phyloP scores from a whole-genome alignment of 1,140 invertebrate genomes.

The Cepaea nemoralis region DNA sequence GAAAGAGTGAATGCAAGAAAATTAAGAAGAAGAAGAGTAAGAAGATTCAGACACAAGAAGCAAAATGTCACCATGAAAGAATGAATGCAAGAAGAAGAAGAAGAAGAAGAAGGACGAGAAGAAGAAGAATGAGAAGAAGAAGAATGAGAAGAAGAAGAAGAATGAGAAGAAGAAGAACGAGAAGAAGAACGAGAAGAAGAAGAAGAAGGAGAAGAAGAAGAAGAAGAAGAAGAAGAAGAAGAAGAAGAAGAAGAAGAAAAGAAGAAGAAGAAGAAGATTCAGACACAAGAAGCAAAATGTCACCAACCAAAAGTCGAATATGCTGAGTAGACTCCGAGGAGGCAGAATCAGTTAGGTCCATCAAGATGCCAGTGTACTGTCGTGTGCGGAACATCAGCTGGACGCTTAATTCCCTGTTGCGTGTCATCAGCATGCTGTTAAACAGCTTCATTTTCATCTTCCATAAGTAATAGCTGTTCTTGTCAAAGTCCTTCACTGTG shows the following conservation, averaged over 20 bases:
- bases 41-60: not conserved
- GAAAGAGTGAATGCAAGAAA: no score
- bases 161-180: no score
- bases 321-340: slow-evolving; percentile 21
- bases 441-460: slow-evolving; percentile 83
- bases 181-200: no score
- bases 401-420: slow-evolving; percentile 72
- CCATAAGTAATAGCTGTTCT: slow-evolving; percentile 95
- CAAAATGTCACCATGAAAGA: not conserved
- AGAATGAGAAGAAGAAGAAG: no score
- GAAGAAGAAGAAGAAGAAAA: no score
- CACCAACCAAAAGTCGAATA: slow-evolving; percentile 27
- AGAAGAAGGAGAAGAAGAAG: no score
- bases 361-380: slow-evolving; percentile 82
- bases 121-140: no score
- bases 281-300: not conserved
- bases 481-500: slow-evolving; percentile 84
- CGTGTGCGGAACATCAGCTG: slow-evolving; percentile 92
- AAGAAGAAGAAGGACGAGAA: no score
- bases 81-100: no score
- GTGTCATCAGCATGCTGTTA: slow-evolving; percentile 41
- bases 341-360: slow-evolving; percentile 57
- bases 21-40: no score
- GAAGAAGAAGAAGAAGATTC: no score
- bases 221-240: no score